Conservation (phyloP, 2,888 invertebrate species). For the Ligdia adustata region DNA sequence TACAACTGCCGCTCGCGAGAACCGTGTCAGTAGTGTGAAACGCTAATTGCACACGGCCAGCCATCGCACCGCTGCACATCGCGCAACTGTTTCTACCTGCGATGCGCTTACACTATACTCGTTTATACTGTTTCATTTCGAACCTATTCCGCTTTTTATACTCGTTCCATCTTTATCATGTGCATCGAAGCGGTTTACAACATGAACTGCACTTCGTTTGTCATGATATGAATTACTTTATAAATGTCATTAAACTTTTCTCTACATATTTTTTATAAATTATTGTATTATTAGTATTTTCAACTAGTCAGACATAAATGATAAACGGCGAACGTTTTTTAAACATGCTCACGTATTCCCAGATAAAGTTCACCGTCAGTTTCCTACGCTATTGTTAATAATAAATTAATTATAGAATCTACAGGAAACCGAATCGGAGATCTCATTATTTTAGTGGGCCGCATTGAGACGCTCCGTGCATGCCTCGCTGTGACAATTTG, state of each 20-base stretch:
- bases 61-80: slow-evolving; percentile 60
- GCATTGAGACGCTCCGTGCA: slow-evolving; percentile 73
- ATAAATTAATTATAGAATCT: slow-evolving; percentile 83
- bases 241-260: slow-evolving; percentile 1
- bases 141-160: slow-evolving; percentile 29
- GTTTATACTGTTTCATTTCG: slow-evolving; percentile 36
- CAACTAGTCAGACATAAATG: slow-evolving; percentile 35
- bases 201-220: slow-evolving; percentile 3
- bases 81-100: slow-evolving; percentile 45
- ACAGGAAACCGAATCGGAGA: slow-evolving; percentile 84
- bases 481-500: slow-evolving; percentile 78
- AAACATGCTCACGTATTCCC: slow-evolving; percentile 43
- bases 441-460: slow-evolving; percentile 72
- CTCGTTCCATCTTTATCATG: slow-evolving; percentile 11
- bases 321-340: slow-evolving; percentile 65
- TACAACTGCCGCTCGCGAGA: slow-evolving; percentile 71
- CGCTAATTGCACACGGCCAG: slow-evolving; percentile 74
- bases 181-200: slow-evolving; percentile 6
- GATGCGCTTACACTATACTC: slow-evolving; percentile 43
- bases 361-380: slow-evolving; percentile 78
- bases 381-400: slow-evolving; percentile 80
- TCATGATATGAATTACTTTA: background rate
- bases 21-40: slow-evolving; percentile 84
- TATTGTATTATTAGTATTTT: slow-evolving; percentile 7
- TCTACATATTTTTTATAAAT: slow-evolving; percentile 22